These are phyloP conservation scores for Calonectris borealis DNA, from an alignment of 2,113 vertebrate species.

Conservation along the genomic window DNA sequence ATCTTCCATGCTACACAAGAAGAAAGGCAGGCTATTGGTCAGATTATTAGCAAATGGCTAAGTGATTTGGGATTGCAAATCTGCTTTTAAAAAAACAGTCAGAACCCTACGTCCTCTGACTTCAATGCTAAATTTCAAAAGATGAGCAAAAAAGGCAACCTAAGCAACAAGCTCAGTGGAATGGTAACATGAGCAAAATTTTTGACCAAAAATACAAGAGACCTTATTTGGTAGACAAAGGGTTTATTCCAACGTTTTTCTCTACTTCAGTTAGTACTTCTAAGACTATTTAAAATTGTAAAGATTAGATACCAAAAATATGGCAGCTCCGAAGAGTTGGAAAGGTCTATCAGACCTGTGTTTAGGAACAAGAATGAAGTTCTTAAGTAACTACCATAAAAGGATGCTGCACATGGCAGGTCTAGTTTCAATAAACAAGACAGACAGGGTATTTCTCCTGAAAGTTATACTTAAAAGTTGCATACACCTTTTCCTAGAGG, in stretches of 20 bases:
- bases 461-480: neutral
- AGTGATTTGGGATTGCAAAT: neutral
- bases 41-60: neutral
- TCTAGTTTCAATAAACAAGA: neutral
- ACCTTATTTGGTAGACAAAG: neutral
- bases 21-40: neutral
- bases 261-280: neutral
- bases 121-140: neutral
- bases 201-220: neutral
- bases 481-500: neutral
- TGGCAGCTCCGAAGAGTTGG: fast-evolving
- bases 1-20: neutral
- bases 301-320: neutral
- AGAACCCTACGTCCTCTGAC: neutral
- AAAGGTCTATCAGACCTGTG: neutral
- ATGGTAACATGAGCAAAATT: neutral
- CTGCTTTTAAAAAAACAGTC: neutral
- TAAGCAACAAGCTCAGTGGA: neutral
- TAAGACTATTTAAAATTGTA: neutral
- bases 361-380: neutral
- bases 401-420: neutral
- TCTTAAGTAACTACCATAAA: neutral
- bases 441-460: neutral
- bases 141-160: neutral
- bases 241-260: neutral